Conservation (phyloP, 2,797 vertebrate species). For the Acridotheres tristis region DNA sequence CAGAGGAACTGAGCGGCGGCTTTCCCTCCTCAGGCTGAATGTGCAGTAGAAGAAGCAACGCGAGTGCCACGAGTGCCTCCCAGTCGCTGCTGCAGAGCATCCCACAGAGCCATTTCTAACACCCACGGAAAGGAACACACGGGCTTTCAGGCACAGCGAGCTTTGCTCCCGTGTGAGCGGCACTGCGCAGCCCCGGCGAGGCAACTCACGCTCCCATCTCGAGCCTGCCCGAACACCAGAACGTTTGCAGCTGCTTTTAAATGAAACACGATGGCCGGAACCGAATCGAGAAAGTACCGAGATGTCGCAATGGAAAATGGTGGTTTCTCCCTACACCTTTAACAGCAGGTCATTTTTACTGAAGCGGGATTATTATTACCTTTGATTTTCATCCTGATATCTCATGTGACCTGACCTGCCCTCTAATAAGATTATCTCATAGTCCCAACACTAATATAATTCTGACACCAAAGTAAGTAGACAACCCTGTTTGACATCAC, state of each 20-base stretch:
- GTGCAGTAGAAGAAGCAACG: background rate
- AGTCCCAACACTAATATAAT: accelerated
- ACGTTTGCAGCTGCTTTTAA: background rate
- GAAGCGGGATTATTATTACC: background rate
- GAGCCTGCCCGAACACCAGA: background rate
- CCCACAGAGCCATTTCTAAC: background rate
- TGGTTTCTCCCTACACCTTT: background rate
- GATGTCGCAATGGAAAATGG: accelerated
- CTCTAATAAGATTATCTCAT: background rate
- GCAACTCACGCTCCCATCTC: background rate
- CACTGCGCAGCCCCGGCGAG: accelerated
- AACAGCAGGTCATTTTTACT: background rate
- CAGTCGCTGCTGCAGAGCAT: background rate
- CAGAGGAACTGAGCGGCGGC: accelerated
- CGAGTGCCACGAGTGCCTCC: background rate
- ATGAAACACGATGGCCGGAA: background rate
- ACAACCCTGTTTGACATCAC: background rate
- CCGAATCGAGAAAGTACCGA: background rate
- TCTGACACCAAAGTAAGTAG: background rate
- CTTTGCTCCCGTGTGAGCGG: accelerated
- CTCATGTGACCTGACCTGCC: background rate
- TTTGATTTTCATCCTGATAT: background rate
- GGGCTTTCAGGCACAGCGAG: background rate
- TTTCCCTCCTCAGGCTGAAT: background rate
- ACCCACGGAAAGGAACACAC: background rate